Base-by-base conservation (phyloP, 2,888 invertebrate species). In the Notodonta dromedarius region DNA sequence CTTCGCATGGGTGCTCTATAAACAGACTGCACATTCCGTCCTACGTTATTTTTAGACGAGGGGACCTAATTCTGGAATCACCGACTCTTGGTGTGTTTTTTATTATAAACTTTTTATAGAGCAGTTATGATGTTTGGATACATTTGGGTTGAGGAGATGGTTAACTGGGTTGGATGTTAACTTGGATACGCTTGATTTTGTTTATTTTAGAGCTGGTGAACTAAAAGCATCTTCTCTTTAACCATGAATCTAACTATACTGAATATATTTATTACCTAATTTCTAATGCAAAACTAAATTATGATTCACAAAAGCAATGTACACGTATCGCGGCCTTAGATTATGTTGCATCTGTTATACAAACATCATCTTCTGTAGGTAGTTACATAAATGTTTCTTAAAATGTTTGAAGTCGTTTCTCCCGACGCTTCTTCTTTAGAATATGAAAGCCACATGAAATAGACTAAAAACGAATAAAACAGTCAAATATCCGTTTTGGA, bases 21-120 rank as follows among this genome's bases (percentile, higher is more conserved):
- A 91, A 88, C 90, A 89, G 90, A 86, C 83, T 87, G 82, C 90
- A 84, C 91, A 91, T 91, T 91, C 91, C 90, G 74, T 70, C 73
- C 69, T 65, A 60, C 14, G 67, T 60, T 91, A 91, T 89, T 89
- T 89, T 82, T 89, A 87, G 85, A 78, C 62, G 59, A 65, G 70
- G 63, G 78, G 70, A 79, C 82, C 90, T 91, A 91, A 91, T 87
- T 90, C 84, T 85, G 89, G 88, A 88, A 71, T 78, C 84, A 74
- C 72, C 76, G 78, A 73, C 81, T 82, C 79, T 77, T 75, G 73
- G 71, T 63, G 65, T 61, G 71, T 73, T 75, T 80, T 79, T 68
- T 65, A 66, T 69, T 61, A 63, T 68, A 56, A 24, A 46, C 54
- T 66, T 76, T 76, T 76, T 70, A 67, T 68, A 65, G 61, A 60